Percentiles rank a stretch among this genome's conserved stretches.
These are phyloP conservation scores for Drosophila borealis DNA, from an alignment of 2,888 invertebrate species.

Conservation along the genomic window DNA sequence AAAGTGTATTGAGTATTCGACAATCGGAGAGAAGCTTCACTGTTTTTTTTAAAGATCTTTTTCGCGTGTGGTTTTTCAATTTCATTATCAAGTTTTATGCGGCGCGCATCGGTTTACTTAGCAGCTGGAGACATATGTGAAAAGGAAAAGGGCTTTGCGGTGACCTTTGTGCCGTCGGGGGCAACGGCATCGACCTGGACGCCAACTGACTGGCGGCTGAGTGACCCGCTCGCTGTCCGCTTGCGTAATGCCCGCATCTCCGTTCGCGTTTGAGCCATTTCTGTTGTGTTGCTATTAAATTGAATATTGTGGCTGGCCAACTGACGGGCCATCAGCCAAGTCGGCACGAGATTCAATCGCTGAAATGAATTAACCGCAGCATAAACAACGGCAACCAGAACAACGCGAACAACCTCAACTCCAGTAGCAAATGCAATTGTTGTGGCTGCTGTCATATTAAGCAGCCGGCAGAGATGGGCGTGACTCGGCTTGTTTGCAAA, in stretches of 20 bases:
- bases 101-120: conserved; percentile 62
- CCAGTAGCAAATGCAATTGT: conserved; percentile 43
- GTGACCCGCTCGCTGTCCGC: conserved; percentile 21
- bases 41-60: conserved; percentile 8
- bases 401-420: conserved; percentile 18
- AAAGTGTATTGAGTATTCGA: conserved; percentile 30
- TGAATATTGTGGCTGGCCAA: conserved; percentile 66
- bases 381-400: conserved; percentile 15
- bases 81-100: conserved; percentile 73
- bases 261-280: conserved; percentile 26
- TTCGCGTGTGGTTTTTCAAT: conserved; percentile 53
- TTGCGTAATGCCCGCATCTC: conserved; percentile 35
- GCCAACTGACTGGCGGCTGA: conserved; percentile 20
- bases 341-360: conserved; percentile 16
- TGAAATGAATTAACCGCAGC: conserved; percentile 18
- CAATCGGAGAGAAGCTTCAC: too few species aligned
- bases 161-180: conserved; percentile 59
- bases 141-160: conserved; percentile 49
- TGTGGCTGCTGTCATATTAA: conserved; percentile 47
- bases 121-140: conserved; percentile 35
- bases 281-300: conserved; percentile 48
- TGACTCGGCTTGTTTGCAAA: conserved; percentile 1
- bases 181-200: conserved; percentile 14
- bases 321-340: conserved; percentile 53
- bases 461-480: conserved; percentile 17